Base-by-base conservation (phyloP, 2,797 vertebrate genomes). In the Chrosomus eos region DNA sequence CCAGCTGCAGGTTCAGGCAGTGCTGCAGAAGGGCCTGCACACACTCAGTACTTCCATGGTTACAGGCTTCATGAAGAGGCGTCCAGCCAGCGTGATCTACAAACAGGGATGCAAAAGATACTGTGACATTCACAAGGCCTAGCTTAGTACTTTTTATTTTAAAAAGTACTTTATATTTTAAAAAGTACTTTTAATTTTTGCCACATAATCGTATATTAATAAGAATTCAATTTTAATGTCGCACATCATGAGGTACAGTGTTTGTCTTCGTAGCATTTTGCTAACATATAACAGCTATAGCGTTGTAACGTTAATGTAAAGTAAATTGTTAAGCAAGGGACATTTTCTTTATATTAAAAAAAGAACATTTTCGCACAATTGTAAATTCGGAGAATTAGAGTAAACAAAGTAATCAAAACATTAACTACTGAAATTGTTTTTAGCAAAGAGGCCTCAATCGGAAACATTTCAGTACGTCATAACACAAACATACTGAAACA, bases 1-100 rank as follows among this genome's bases (percentile, higher is more conserved):
- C 94, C 87, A 99, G 94, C 91, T 96, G 91, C 81, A 97, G 97
- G 92, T 95, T 90, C 71, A 97, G 97, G 91, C 91, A 96, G 89
- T 95, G 95, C 48, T 91, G 95, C 88, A 99, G 94, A 94, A 99
- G 95, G 91, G 96, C 97, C 91, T 89, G 94, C 92, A 98, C 97
- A 91, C 97, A 98, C 62, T 94, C 95, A 67, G 92, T 94, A 95
- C 96, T 98, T 91, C 98, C 98, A 91, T 99, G 97, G 95, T 98
- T 98, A 95, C 97, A 99, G 28, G 97, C 98, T 95, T 99, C 98
- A 90, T 99, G 98, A 90, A 99, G 94, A 86, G 98, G 97, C 7
- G 97, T 98, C 98, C 98, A 99, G 92, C 98, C 98, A 90, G 95
- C 97, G 89, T 98, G 93, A 94, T 99, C 97, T 99, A 91, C 55